Evolutionary conservation across 2,888 invertebrate species (phyloP), one percentile per base, ranked within the genome.

Genomic region (Trissonchulus sp.): DNA sequence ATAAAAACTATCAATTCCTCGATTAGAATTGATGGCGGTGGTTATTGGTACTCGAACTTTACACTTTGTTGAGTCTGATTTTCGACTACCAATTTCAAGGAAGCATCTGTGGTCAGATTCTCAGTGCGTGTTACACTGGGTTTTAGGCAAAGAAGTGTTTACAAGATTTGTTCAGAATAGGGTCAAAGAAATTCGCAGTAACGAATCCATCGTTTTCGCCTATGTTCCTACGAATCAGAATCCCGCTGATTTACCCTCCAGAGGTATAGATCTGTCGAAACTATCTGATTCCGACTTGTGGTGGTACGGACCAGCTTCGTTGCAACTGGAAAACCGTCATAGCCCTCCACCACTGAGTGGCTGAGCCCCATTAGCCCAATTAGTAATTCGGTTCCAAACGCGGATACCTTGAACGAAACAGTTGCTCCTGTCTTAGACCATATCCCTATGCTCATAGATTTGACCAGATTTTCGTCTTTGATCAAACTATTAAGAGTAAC

Each of bases 241-340:
- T 76, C 81, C 82, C 0, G 83, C 82, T 1, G 83, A 83, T 75
- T 73, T 78, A 3, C 77, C 79, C 1, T 80, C 15, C 48, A 80
- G 69, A 81, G 81, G 15, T 1, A 78, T 23, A 15, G 30, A 75
- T 18, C 73, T 77, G 0, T 30, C 38, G 0, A 75, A 78, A 33
- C 72, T 79, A 15, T 15, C 63, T 3, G 48, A 74, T 1, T 35
- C 71, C n/a, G 18, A 68, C 1, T 31, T 78, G 0, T 82, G 81
- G 81, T 80, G 79, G 78, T 35, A 75, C 1, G 81, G 81, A 23
- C 81, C 82, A 1, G 0, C 35, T 31, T 81, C 79, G 77, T 74
- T 80, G 8, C n/a, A n/a, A n/a, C n/a, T n/a, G n/a, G n/a, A n/a
- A n/a, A n/a, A n/a, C n/a, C n/a, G n/a, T n/a, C n/a, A n/a, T n/a